Base-by-base conservation (phyloP, 2,113 vertebrate species). In the Azemiops feae region DNA sequence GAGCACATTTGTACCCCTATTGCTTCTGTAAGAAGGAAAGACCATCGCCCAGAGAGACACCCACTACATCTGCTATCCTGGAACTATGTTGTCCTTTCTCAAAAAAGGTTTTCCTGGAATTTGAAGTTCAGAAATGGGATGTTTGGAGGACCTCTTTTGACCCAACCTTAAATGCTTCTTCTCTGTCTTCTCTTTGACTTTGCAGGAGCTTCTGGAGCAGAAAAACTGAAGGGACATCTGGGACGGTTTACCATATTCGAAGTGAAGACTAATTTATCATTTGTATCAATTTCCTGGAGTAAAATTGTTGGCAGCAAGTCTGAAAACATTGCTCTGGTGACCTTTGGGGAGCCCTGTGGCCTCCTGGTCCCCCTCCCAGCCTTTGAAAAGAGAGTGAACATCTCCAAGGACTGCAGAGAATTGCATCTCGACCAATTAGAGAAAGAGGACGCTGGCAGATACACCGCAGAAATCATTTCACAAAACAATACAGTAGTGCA, bases 251-350 rank as follows among this genome's bases (percentile, higher is more conserved):
- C 18, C 22, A 85, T 34, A 27, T 91, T 91, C 50, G 23, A 5
- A 23, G 11, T 91, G 52, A 10, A 91, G 23, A 10, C 23, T 5
- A 4, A 52, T 5, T 0, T 3, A 43, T 3, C 23, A 85, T 45
- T 55, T 27, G 0, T 0, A 25, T 0, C 0, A 0, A 55, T 91
- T 27, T 4, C 34, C 34, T 91, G n/a, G 69, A 18, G 6, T 50
- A 90, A 5, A 52, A 74, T 1, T 0, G 25, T 1, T 3, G 1
- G 4, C 25, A 8, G 3, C 0, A 3, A 6, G 12, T 0, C 6
- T 74, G 11, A 8, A 11, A 52, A 0, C 14, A 1, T 91, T 53
- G 89, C 50, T 2, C 0, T 47, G 5, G 0, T 81, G 27, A 5
- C 25, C 2, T 45, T 45, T 22, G 4, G 11, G 18, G 10, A 45